Percentiles rank a stretch among this genome's conserved stretches.
Evolutionary conservation across 1,140 invertebrate genomes (phyloP).

Genomic region (Olivierus martensii): DNA sequence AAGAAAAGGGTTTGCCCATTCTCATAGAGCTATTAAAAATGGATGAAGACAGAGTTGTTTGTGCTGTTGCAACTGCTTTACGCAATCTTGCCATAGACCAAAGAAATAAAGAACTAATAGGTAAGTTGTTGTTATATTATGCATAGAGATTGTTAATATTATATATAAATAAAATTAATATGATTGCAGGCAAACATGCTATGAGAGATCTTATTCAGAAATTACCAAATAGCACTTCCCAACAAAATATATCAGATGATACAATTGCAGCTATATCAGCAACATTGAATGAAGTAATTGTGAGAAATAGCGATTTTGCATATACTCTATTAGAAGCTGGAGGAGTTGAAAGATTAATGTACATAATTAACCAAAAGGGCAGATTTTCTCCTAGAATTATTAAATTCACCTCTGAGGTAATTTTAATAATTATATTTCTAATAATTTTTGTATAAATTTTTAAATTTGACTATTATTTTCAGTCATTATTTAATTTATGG

Average conservation of each 20-base stretch:
- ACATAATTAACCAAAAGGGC: conserved; percentile 69
- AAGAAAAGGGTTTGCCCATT: conserved; percentile 90
- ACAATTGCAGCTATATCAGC: conserved; percentile 92
- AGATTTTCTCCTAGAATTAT: conserved; percentile 81
- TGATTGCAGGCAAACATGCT: conserved; percentile 64
- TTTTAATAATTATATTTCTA: background rate
- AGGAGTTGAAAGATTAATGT: conserved; percentile 81
- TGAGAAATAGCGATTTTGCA: conserved; percentile 90
- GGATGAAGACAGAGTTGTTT: conserved; percentile 93
- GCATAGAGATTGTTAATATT: background rate
- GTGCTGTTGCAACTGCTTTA: conserved; percentile 88
- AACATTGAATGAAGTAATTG: conserved; percentile 94
- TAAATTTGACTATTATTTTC: background rate
- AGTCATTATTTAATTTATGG: conserved; percentile 95
- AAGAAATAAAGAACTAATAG: conserved; percentile 90
- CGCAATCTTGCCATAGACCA: conserved; percentile 93
- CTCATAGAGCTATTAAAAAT: conserved; percentile 89
- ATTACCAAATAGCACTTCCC: conserved; percentile 56
- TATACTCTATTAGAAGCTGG: conserved; percentile 75
- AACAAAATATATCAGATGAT: conserved; percentile 81
- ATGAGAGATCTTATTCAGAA: conserved; percentile 94
- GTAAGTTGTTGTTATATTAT: conserved; percentile 29
- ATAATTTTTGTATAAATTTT: background rate
- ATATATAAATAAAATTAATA: conserved; percentile 2
- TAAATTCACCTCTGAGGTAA: conserved; percentile 69